Percentiles rank a stretch among this genome's conserved stretches.
These are phyloP conservation scores for Onychomys arenicola DNA, from an alignment of 2,797 vertebrate species.

Conservation along the genomic window DNA sequence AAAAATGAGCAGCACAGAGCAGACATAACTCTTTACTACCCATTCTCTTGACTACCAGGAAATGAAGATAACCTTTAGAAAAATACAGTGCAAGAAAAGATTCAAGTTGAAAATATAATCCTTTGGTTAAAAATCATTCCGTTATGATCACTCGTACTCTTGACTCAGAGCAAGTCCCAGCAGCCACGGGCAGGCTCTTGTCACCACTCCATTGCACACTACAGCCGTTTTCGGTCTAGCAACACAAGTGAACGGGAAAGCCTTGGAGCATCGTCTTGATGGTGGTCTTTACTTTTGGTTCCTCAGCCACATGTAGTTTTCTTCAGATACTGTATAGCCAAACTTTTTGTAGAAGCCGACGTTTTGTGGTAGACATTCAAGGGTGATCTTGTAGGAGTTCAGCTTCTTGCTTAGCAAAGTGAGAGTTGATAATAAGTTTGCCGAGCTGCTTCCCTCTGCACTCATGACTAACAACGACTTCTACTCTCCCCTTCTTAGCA, in stretches of 20 bases:
- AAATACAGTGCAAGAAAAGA: slow-evolving; percentile 89
- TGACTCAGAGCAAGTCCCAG: slow-evolving; percentile 74
- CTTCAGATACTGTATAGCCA: slow-evolving; percentile 92
- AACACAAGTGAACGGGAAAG: slow-evolving; percentile 78
- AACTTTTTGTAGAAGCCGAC: slow-evolving; percentile 98
- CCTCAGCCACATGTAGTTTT: slow-evolving; percentile 97
- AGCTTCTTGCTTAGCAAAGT: slow-evolving; percentile 96
- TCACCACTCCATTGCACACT: slow-evolving; percentile 66
- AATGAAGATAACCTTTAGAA: slow-evolving; percentile 86
- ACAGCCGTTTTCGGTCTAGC: slow-evolving; percentile 65
- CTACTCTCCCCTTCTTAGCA: slow-evolving; percentile 97
- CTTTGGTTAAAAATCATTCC: slow-evolving; percentile 88
- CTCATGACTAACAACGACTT: slow-evolving; percentile 95
- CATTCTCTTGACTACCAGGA: slow-evolving; percentile 69
- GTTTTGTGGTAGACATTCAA: slow-evolving; percentile 96
- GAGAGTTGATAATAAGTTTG: slow-evolving; percentile 95
- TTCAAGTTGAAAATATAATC: slow-evolving; percentile 89
- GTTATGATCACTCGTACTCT: slow-evolving; percentile 75
- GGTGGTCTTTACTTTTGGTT: slow-evolving; percentile 88
- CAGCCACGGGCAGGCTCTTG: slow-evolving; percentile 76
- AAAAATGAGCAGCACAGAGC: slow-evolving; percentile 60
- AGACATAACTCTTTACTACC: slow-evolving; percentile 55
- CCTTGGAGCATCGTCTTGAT: slow-evolving; percentile 74
- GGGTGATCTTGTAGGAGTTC: slow-evolving; percentile 98
- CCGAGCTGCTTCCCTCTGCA: slow-evolving; percentile 98